Percentiles rank a stretch among this genome's conserved stretches.
Evolutionary conservation across 1,140 invertebrate species (phyloP).

Genomic region (Drosophila parvula): DNA sequence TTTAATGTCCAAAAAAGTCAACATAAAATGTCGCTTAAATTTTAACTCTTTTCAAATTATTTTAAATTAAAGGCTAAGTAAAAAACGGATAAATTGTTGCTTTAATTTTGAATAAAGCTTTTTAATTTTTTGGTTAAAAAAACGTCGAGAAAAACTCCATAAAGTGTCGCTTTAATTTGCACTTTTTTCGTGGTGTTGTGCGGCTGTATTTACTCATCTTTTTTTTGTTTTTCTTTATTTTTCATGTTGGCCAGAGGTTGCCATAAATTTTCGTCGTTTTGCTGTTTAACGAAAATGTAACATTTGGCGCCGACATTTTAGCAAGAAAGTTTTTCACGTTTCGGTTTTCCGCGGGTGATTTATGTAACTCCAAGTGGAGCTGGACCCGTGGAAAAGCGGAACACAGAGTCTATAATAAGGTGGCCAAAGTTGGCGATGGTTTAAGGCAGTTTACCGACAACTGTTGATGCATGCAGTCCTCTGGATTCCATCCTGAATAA

Average conservation of each 20-base stretch:
- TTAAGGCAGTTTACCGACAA: conserved; percentile 58
- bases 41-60: not conserved
- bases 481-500: conserved; percentile 3
- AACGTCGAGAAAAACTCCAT: not conserved
- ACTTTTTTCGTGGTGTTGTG: conserved; percentile 4
- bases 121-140: too few species aligned
- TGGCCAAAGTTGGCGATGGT: conserved; percentile 40
- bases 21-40: not conserved
- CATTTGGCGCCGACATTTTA: conserved; percentile 73
- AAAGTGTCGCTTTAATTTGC: conserved; percentile 5
- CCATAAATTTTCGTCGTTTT: conserved; percentile 43
- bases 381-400: conserved; percentile 11
- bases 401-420: conserved; percentile 64
- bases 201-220: conserved; percentile 19
- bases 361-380: conserved; percentile 45
- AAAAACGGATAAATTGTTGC: not conserved
- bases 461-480: conserved; percentile 54
- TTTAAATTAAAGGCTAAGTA: not conserved
- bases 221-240: conserved; percentile 4
- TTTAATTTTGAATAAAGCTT: conserved; percentile 3
- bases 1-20: conserved; percentile 18
- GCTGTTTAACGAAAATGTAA: conserved; percentile 71
- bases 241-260: conserved; percentile 25
- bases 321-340: conserved; percentile 54
- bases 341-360: conserved; percentile 62